phyloP scores from a whole-genome alignment of 2,888 invertebrate species.

The Lymantria dispar region DNA sequence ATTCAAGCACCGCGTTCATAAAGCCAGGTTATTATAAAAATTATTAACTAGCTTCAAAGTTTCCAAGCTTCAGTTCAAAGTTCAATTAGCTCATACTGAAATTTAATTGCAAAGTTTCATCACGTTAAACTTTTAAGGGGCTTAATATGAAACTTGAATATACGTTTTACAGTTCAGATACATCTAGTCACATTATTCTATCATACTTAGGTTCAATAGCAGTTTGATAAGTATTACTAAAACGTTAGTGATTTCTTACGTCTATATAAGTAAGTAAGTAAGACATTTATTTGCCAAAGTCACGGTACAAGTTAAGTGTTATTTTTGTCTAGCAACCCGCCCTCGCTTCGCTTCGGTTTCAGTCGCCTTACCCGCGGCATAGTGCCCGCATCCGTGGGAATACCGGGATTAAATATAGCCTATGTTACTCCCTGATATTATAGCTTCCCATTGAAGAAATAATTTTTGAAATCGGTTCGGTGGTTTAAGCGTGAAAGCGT shows the following conservation, averaged over 20 bases:
- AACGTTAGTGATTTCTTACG: background rate
- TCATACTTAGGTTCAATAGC: slow-evolving; percentile 15
- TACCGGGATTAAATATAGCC: too few species aligned
- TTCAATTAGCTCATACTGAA: slow-evolving; percentile 71
- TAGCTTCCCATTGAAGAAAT: too few species aligned
- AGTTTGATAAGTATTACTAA: background rate
- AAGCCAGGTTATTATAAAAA: slow-evolving; percentile 14
- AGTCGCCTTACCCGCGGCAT: too few species aligned
- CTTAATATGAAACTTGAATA: slow-evolving; percentile 40
- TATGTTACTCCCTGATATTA: too few species aligned
- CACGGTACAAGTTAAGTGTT: too few species aligned
- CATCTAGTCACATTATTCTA: slow-evolving; percentile 17
- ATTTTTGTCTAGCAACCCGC: too few species aligned
- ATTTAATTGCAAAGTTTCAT: slow-evolving; percentile 66
- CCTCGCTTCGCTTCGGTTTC: too few species aligned
- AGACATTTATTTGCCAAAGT: too few species aligned
- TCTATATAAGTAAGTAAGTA: too few species aligned
- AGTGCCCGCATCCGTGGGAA: too few species aligned
- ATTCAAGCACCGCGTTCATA: background rate
- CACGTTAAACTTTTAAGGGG: slow-evolving; percentile 56
- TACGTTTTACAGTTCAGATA: slow-evolving; percentile 21
- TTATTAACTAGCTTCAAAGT: slow-evolving; percentile 36
- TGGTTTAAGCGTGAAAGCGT: too few species aligned
- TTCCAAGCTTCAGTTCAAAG: slow-evolving; percentile 53
- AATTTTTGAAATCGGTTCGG: too few species aligned